Conservation (phyloP, 2,797 vertebrate species). For the Sebastes baramenuke region DNA sequence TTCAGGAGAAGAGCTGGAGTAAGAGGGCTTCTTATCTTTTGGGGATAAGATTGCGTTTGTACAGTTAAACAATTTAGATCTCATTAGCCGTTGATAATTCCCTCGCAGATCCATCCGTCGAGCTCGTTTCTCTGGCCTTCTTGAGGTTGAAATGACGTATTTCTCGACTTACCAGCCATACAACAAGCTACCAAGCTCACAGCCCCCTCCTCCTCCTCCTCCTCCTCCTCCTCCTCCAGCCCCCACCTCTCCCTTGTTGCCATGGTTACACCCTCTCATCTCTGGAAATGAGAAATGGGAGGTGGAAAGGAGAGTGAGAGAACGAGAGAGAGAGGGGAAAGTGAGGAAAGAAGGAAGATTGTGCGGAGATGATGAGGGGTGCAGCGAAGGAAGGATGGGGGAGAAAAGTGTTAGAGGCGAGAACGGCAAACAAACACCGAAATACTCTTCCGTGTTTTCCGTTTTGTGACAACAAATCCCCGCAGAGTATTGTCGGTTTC, state of each 20-base stretch:
- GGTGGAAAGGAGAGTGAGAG: constrained; percentile 65
- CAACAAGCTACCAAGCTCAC: constrained; percentile 58
- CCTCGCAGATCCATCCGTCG: constrained; percentile 50
- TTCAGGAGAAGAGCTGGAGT: constrained; percentile 12
- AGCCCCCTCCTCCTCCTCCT: neutral
- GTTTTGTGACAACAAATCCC: constrained; percentile 68
- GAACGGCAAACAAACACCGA: constrained; percentile 38
- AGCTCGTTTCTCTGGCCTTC: constrained; percentile 37
- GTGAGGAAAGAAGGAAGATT: constrained; percentile 60
- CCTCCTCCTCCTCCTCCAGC: constrained; percentile 37
- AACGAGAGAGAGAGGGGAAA: constrained; percentile 29
- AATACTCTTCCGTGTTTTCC: constrained; percentile 41
- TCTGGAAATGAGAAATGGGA: constrained; percentile 74
- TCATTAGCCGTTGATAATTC: constrained; percentile 70
- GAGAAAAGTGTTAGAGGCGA: constrained; percentile 28
- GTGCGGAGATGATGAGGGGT: constrained; percentile 58
- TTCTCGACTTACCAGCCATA: constrained; percentile 74
- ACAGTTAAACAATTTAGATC: constrained; percentile 50
- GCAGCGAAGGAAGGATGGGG: constrained; percentile 48
- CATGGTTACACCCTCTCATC: constrained; percentile 85
- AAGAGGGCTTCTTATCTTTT: constrained; percentile 25
- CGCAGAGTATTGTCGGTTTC: constrained; percentile 63
- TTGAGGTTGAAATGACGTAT: constrained; percentile 75
- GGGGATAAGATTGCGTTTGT: constrained; percentile 25
- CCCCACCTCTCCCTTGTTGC: constrained; percentile 81